Base-by-base conservation (phyloP, 2,888 invertebrate species). In the Agrilus mali region DNA sequence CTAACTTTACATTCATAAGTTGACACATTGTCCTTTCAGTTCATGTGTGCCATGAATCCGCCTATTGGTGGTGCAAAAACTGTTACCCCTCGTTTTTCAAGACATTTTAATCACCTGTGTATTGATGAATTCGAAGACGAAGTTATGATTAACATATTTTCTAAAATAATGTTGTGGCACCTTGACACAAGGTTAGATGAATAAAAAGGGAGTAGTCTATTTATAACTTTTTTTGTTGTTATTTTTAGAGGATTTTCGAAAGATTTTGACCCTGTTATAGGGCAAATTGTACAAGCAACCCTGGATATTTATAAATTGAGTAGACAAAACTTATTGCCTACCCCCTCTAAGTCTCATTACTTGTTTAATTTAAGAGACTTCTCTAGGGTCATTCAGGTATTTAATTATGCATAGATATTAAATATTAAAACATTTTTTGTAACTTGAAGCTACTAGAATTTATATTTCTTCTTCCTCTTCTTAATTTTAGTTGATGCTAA, bases 291-390 rank as follows among this genome's bases (percentile, higher is more conserved):
- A 3, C 45, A 70, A 40, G 92, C 88, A 0, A 95, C 95, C 0
- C 69, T 96, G 55, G 80, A 82, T 48, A 78, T 95, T 4, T 95
- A 93, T 63, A 88, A 90, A 60, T 72, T 80, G 55, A 87, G 92
- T 43, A 77, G 85, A 41, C 56, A 72, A n/a, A 82, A 83, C 65
- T 73, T 96, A 44, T 67, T 95, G 38, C 95, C 95, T 0, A 95
- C 93, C 0, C 95, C 95, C 0, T 75, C 86, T 1, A 95, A 94
- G 62, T 90, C 88, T 1, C 95, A 95, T 66, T 95, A 96, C 63
- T 76, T 93, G 7, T 96, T 96, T 66, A 95, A 95, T 67, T 72
- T 96, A 52, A 75, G 94, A 53, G 95, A 96, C 64, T 94, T 95
- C 64, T 86, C 92, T 1, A 75, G 93, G 58, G 94, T 96, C 10